phyloP scores from a whole-genome alignment of 2,888 invertebrate species.

The Chirona hameri region DNA sequence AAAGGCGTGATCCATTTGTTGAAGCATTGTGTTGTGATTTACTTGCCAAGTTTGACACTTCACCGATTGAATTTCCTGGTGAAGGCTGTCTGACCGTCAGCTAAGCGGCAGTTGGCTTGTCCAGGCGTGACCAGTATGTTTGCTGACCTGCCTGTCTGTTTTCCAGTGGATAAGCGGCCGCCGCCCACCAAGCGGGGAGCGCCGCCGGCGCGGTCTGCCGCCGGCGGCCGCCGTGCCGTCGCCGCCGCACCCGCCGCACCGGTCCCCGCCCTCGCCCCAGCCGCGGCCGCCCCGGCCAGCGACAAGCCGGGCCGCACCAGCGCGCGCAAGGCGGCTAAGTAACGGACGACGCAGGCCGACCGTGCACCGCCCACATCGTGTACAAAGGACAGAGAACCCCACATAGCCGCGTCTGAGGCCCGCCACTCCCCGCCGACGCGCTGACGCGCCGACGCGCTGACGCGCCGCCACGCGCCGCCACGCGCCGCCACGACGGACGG shows the following conservation, averaged over 20 bases:
- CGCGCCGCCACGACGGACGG: not conserved
- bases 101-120: not conserved
- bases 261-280: not conserved
- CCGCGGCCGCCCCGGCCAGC: not conserved
- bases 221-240: not conserved
- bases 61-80: no score
- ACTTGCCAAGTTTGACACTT: no score
- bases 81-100: no score
- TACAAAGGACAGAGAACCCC: not conserved
- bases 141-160: not conserved
- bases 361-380: slow-evolving; percentile 6
- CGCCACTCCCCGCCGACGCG: not conserved
- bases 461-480: not conserved
- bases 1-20: no score
- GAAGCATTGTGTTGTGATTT: no score
- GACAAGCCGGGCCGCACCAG: not conserved
- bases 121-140: not conserved
- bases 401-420: not conserved
- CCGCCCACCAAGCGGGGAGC: slow-evolving; percentile 3
- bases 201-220: not conserved
- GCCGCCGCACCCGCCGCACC: not conserved
- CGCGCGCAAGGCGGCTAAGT: slow-evolving; percentile 13
- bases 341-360: not conserved
- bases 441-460: no score
- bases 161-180: slow-evolving; percentile 2